These are phyloP conservation scores for Heteropelma amictum DNA, from an alignment of 2,888 invertebrate species.

Conservation along the genomic window DNA sequence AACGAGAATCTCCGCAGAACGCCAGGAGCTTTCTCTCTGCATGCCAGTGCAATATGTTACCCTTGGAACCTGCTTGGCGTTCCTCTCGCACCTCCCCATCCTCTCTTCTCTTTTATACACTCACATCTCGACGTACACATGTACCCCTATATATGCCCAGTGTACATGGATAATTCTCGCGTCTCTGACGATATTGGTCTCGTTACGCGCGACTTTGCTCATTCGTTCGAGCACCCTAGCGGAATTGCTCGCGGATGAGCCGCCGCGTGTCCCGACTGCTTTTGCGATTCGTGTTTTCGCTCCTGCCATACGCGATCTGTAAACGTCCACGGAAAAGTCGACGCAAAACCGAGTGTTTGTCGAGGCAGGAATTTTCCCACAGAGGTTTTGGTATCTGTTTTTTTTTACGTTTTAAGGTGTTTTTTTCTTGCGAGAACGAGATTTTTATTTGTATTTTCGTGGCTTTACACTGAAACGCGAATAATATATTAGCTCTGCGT, in stretches of 20 bases:
- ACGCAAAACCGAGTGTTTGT: no score
- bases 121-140: no score
- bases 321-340: no score
- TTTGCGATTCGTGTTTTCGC: not conserved
- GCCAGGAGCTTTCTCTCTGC: slow-evolving; percentile 40
- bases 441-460: not conserved
- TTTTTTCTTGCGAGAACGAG: not conserved
- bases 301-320: not conserved
- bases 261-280: not conserved
- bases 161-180: no score
- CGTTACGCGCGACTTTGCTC: slow-evolving; percentile 26
- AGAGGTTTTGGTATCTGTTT: no score
- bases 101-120: slow-evolving; percentile 10
- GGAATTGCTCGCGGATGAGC: slow-evolving; percentile 40
- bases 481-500: no score
- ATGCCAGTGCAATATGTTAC: slow-evolving; percentile 18
- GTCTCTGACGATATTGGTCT: slow-evolving; percentile 41
- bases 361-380: no score
- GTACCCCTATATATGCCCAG: no score
- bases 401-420: not conserved
- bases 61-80: slow-evolving; percentile 45
- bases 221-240: slow-evolving; percentile 41
- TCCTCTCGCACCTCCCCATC: slow-evolving; percentile 30
- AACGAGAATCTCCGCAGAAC: slow-evolving; percentile 45
- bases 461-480: not conserved